These are phyloP conservation scores for Melanargia galathea DNA, from an alignment of 2,888 invertebrate genomes.

Conservation along the genomic window DNA sequence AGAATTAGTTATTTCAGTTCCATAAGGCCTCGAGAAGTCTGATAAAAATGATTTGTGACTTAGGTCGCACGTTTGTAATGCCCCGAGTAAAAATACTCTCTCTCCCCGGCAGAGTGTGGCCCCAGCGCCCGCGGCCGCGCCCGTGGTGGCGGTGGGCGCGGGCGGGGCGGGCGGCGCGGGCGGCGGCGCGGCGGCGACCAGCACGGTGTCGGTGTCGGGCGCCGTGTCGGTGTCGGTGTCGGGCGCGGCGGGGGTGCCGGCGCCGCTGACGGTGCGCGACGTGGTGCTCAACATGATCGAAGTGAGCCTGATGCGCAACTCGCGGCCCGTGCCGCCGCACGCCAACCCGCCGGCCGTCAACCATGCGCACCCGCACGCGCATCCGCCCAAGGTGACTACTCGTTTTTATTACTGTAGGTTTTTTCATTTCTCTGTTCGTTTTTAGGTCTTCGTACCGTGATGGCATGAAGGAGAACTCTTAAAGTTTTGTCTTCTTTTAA, in stretches of 20 bases:
- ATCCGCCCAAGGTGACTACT: conserved; percentile 39
- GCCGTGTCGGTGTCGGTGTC: conserved; percentile 45
- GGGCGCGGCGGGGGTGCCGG: conserved; percentile 45
- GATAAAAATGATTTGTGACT: no score
- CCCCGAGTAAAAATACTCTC: no score
- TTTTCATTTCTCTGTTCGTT: no score
- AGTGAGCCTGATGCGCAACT: conserved; percentile 87
- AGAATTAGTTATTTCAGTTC: no score
- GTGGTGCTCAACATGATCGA: conserved; percentile 92
- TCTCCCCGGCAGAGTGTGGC: no score
- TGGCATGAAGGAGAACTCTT: no score
- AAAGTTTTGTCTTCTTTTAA: no score
- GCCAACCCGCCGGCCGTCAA: conserved; percentile 26
- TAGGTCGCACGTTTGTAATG: no score
- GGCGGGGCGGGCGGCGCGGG: neutral
- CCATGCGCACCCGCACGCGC: conserved; percentile 41
- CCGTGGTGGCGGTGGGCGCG: conserved; percentile 2
- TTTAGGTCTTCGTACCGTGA: no score
- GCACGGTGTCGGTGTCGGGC: conserved; percentile 32
- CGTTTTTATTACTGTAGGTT: neutral
- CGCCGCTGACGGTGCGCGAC: conserved; percentile 90
- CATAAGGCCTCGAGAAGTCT: no score
- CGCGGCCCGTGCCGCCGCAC: conserved; percentile 60
- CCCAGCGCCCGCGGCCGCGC: conserved; percentile 3
- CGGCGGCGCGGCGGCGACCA: neutral